Evolutionary conservation across 1,140 invertebrate genomes (phyloP), one percentile per base, ranked within the genome.

Genomic region (Eumeta japonica): DNA sequence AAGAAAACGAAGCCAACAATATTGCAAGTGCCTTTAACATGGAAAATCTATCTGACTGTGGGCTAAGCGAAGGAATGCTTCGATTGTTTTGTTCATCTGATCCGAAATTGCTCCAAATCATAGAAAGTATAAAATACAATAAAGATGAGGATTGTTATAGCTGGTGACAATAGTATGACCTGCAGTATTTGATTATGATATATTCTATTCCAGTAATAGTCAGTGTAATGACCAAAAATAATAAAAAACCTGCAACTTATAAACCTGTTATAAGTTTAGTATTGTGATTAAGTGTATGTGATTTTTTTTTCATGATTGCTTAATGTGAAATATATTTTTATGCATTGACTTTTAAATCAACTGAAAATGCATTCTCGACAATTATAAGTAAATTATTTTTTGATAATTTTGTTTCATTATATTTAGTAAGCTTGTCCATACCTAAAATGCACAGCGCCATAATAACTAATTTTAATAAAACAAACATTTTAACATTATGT

Each of bases 21-120:
- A n/a, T 77, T 12, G 61, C 65, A 18, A 75, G 77, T 58, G 83
- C 87, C 7, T 92, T 92, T 63, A 83, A 83, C 9, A 80, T 86
- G 51, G 87, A 90, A 60, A 91, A 89, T 71, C 68, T 92, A 10
- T 88, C 83, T n/a, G 90, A 92, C 63, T 91, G 89, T 62, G 89
- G 90, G 2, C 75, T 91, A 4, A 80, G 67, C 37, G 59, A 78
- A 3, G 58, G 74, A 14, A 75, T 90, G 43, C 59, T 92, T 2
- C 76, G 81, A 31, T 68, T 81, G 13, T 88, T 91, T 53, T 24
- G 20, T n/a, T 79, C 79, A 13, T 58, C 81, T 1, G 80, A 87
- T 43, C 55, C 76, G 0, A 55, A 70, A 14, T 50, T 75, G 10
- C 77, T 88, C 5, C 62, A 79, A 41, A 58, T 80, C 16, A 43